Evolutionary conservation across 2,888 invertebrate species (phyloP).

Genomic region (Dendrolimus pini): DNA sequence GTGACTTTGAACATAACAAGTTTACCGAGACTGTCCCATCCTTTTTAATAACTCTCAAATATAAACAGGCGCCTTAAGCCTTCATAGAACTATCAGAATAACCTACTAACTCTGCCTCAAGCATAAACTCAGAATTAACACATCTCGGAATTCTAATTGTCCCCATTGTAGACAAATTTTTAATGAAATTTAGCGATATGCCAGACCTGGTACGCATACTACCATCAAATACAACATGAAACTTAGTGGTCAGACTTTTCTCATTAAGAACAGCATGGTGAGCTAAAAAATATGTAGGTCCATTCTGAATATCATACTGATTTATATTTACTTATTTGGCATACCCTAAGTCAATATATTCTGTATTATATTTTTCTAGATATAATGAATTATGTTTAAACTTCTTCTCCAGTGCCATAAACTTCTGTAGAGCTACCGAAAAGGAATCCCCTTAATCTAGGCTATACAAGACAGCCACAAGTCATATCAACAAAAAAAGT

Average conservation of each 20-base stretch:
- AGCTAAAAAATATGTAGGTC: slow-evolving; percentile 14
- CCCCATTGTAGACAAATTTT: no score
- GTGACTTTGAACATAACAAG: no score
- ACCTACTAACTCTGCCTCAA: no score
- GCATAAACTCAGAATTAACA: no score
- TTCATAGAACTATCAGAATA: no score
- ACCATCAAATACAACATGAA: slow-evolving; percentile 10
- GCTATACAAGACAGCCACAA: slow-evolving; percentile 4
- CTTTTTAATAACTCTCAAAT: no score
- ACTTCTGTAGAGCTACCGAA: slow-evolving; percentile 7
- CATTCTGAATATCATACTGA: slow-evolving; percentile 5
- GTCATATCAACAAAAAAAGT: slow-evolving; percentile 6
- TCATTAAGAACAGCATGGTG: slow-evolving; percentile 12
- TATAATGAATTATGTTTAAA: slow-evolving; percentile 2
- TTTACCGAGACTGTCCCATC: no score
- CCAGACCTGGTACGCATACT: slow-evolving; percentile 8
- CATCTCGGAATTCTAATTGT: no score
- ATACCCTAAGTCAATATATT: slow-evolving; percentile 9
- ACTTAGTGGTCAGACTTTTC: slow-evolving; percentile 10
- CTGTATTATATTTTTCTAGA: slow-evolving; percentile 5
- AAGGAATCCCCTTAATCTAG: slow-evolving; percentile 8
- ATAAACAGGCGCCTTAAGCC: no score
- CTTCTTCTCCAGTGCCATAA: slow-evolving; percentile 7
- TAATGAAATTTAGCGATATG: slow-evolving; percentile 7
- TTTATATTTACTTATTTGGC: slow-evolving; percentile 7